phyloP scores from a whole-genome alignment of 2,888 invertebrate genomes.

The Eupsilia transversa region DNA sequence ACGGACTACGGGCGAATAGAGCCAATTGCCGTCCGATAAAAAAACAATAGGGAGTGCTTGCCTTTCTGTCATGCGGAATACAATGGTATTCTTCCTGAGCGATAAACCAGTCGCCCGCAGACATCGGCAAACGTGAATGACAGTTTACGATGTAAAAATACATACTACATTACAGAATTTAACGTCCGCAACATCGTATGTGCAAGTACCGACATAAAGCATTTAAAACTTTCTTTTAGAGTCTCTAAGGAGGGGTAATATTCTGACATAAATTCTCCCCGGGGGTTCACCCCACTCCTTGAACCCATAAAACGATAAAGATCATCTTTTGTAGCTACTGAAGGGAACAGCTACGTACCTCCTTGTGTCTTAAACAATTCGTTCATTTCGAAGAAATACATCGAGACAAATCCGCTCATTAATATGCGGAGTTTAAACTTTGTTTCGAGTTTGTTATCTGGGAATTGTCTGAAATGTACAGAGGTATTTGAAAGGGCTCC shows the following conservation, averaged over 20 bases:
- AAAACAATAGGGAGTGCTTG: constrained; percentile 69
- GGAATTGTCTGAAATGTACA: constrained; percentile 63
- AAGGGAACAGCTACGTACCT: constrained; percentile 69
- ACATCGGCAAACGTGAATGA: constrained; percentile 69
- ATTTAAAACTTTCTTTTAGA: constrained; percentile 86
- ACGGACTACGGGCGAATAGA: constrained; percentile 63
- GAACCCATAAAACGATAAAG: constrained; percentile 85
- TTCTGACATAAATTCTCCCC: constrained; percentile 81
- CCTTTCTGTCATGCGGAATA: constrained; percentile 67
- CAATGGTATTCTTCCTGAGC: constrained; percentile 71
- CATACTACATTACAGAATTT: constrained; percentile 67
- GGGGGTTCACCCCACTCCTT: constrained; percentile 77
- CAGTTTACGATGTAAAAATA: constrained; percentile 73
- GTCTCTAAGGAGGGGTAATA: constrained; percentile 80
- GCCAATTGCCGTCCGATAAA: constrained; percentile 70
- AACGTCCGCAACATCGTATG: constrained; percentile 69
- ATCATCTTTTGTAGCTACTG: constrained; percentile 83
- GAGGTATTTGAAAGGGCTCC: constrained; percentile 60
- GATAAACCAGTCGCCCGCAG: constrained; percentile 73
- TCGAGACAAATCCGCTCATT: constrained; percentile 72
- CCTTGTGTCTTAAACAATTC: constrained; percentile 74
- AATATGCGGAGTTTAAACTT: constrained; percentile 73
- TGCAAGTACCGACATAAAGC: constrained; percentile 79
- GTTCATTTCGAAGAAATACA: constrained; percentile 69
- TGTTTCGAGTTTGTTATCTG: constrained; percentile 66